Evolutionary conservation across 2,888 invertebrate genomes (phyloP).

Genomic region (Dione juno): DNA sequence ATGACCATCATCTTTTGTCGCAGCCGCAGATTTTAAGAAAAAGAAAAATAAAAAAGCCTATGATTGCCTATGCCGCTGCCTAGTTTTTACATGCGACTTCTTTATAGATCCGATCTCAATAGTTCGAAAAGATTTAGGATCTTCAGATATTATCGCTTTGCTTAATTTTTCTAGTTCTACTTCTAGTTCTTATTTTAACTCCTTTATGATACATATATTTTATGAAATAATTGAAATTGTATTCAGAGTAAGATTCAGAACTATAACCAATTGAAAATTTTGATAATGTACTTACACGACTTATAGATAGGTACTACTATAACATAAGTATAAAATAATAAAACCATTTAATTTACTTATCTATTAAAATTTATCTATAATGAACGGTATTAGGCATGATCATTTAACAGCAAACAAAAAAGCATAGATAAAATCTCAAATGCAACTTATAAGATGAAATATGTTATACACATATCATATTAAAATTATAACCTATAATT

Average conservation of each 20-base stretch:
- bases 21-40: slow-evolving; percentile 63
- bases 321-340: neutral
- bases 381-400: neutral
- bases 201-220: too few relatives aligned
- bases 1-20: slow-evolving; percentile 72
- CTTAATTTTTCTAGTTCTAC: slow-evolving; percentile 28
- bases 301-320: too few relatives aligned
- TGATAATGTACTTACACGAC: too few relatives aligned
- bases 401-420: slow-evolving; percentile 31
- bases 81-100: slow-evolving; percentile 66
- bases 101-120: slow-evolving; percentile 77
- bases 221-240: too few relatives aligned
- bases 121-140: slow-evolving; percentile 58
- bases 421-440: slow-evolving; percentile 70
- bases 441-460: slow-evolving; percentile 63
- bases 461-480: slow-evolving; percentile 81
- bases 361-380: too few relatives aligned
- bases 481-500: slow-evolving; percentile 83
- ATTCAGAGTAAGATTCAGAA: too few relatives aligned
- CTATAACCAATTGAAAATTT: too few relatives aligned
- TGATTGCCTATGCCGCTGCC: slow-evolving; percentile 59
- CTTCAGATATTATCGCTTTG: slow-evolving; percentile 39
- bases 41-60: slow-evolving; percentile 61
- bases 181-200: neutral
- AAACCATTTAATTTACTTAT: too few relatives aligned